These are phyloP conservation scores for Psammodynastes pulverulentus DNA, from an alignment of 2,113 vertebrate genomes.

Conservation along the genomic window DNA sequence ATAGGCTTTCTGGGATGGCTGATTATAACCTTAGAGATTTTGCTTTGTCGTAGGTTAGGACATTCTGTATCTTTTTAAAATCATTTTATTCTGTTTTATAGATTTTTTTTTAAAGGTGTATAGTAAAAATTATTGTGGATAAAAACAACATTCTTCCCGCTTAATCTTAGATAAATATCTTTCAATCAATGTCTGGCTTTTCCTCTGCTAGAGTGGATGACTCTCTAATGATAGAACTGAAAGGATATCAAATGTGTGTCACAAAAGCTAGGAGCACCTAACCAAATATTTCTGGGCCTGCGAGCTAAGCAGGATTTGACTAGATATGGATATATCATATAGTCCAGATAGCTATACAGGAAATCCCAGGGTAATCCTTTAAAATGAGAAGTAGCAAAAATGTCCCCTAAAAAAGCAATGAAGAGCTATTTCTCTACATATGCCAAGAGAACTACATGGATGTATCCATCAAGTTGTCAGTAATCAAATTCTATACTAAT, in stretches of 20 bases:
- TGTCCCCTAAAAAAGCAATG: neutral
- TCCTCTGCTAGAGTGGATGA: neutral
- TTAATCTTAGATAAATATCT: neutral
- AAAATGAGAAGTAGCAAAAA: neutral
- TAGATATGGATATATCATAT: neutral
- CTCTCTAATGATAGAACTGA: neutral
- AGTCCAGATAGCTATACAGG: neutral
- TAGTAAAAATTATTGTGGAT: neutral
- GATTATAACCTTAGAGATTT: neutral
- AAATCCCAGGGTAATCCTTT: neutral
- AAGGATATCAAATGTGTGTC: neutral
- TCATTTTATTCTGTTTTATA: neutral
- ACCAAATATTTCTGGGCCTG: neutral
- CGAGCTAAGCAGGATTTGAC: neutral
- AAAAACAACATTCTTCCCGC: neutral
- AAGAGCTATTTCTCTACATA: neutral
- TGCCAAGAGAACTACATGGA: neutral
- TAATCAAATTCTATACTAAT: neutral
- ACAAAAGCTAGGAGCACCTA: neutral
- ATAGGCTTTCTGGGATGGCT: neutral
- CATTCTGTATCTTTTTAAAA: neutral
- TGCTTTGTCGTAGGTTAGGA: neutral
- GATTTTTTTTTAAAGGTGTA: neutral
- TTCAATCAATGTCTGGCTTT: neutral
- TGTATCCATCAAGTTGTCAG: neutral